These are phyloP conservation scores for Tenthredo scrophulariae DNA, from an alignment of 2,888 invertebrate species.

Conservation along the genomic window DNA sequence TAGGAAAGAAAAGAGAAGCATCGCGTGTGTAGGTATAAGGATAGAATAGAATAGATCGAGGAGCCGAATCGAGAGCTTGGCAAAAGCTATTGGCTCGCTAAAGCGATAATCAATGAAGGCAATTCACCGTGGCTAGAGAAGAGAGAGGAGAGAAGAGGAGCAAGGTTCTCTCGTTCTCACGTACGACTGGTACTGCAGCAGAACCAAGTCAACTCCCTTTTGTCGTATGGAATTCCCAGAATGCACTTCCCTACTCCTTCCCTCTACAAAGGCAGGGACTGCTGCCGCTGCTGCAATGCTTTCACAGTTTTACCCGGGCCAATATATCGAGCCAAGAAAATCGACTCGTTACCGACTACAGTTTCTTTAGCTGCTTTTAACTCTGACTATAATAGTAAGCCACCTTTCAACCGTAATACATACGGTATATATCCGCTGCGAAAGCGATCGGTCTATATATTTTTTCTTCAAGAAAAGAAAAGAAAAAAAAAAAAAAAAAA, in stretches of 20 bases:
- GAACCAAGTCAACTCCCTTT: conserved; percentile 36
- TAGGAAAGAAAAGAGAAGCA: neutral
- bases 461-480: neutral
- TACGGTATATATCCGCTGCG: neutral
- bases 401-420: neutral
- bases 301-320: conserved; percentile 45
- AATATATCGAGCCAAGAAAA: conserved; percentile 25
- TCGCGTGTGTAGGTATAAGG: neutral
- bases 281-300: conserved; percentile 24
- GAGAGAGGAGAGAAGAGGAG: neutral
- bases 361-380: conserved; percentile 24
- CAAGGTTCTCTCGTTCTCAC: conserved; percentile 35
- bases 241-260: conserved; percentile 17
- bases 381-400: conserved; percentile 31
- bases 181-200: conserved; percentile 30
- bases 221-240: conserved; percentile 50
- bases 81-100: conserved; percentile 49
- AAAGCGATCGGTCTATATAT: neutral
- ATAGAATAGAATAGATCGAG: conserved; percentile 7
- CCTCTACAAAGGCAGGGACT: neutral
- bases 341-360: conserved; percentile 43
- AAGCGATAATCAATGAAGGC: conserved; percentile 53
- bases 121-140: conserved; percentile 45
- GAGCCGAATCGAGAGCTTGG: conserved; percentile 41
- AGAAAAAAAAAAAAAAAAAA: too few relatives aligned